Evolutionary conservation across 2,113 vertebrate genomes (phyloP), one percentile per base, ranked within the genome.

Genomic region (Scomber scombrus): DNA sequence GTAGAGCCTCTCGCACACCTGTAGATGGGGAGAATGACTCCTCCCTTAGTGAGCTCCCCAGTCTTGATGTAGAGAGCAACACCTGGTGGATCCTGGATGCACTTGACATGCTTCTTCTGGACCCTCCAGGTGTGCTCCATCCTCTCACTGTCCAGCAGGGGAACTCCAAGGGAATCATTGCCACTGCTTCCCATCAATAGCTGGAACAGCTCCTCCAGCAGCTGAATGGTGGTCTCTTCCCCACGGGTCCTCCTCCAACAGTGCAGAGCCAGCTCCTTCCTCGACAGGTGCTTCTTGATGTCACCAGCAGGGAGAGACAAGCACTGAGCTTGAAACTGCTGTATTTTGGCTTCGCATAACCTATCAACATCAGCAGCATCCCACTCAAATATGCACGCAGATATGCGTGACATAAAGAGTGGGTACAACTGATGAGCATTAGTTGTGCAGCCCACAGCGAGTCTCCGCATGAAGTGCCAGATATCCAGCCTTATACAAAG

Each of bases 1-100:
- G 72, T 65, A 12, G 72, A 65, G 6, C 72, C 72, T 55, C 61
- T 64, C n/a, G 72, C 61, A 75, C 72, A 75, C 9, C 60, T 51
- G 5, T n/a, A 54, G 0, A 11, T 21, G 1, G 62, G 34, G 4
- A 64, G 6, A 11, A 8, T 6, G n/a, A 65, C 19, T 8, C 43
- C 62, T 47, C 45, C 62, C 29, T 47, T 65, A 11, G 21, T 68
- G 47, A 49, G 43, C 19, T 26, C 23, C 23, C 64, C 46, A 11
- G 26, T 64, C 9, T 64, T n/a, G 18, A 19, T 55, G 31, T 75
- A 64, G 0, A 63, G 70, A 26, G 60, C 19, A 15, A 75, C 61
- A 75, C 50, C 51, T 46, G 70, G 57, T 2, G 4, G 46, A n/a
- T 64, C 71, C n/a, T 74, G 71, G 31, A 65, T 75, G 50, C 70